Evolutionary conservation across 2,888 invertebrate genomes (phyloP).

Genomic region (Orchesellides sinensis): DNA sequence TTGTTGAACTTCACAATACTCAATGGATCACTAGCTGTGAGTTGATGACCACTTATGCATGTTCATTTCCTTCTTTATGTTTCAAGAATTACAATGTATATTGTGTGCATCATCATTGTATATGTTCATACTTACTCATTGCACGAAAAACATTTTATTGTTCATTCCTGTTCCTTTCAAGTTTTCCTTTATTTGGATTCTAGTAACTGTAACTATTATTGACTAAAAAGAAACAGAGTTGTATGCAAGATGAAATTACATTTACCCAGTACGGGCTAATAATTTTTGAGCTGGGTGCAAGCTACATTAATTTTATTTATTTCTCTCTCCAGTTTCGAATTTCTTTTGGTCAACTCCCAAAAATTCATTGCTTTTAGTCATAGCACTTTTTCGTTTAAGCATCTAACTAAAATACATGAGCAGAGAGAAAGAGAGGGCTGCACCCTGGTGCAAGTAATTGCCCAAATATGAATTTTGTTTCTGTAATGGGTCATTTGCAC

Average conservation of each 20-base stretch:
- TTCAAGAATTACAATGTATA: conserved; percentile 36
- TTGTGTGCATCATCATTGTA: conserved; percentile 4
- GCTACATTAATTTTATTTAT: conserved; percentile 48
- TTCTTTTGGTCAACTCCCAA: conserved; percentile 24
- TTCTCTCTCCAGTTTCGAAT: conserved; percentile 21
- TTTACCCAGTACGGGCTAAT: conserved; percentile 33
- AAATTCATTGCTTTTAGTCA: conserved; percentile 17
- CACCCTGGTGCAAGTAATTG: conserved; percentile 3
- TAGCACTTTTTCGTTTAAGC: background rate
- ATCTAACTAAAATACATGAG: background rate
- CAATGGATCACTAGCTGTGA: conserved; percentile 59
- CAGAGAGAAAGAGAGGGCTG: background rate
- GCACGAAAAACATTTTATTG: conserved; percentile 27
- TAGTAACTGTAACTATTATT: conserved; percentile 29
- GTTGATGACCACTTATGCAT: conserved; percentile 50
- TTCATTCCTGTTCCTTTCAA: conserved; percentile 11
- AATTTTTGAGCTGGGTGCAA: conserved; percentile 38
- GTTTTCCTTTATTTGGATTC: conserved; percentile 51
- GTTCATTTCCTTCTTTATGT: conserved; percentile 54
- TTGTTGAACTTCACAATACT: conserved; percentile 26
- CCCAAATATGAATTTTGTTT: conserved; percentile 10
- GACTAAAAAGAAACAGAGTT: background rate
- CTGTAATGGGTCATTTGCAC: background rate
- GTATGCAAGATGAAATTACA: conserved; percentile 41
- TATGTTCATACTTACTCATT: too few species aligned